These are phyloP conservation scores for Andrena camellia DNA, from an alignment of 2,888 invertebrate species.

Conservation along the genomic window DNA sequence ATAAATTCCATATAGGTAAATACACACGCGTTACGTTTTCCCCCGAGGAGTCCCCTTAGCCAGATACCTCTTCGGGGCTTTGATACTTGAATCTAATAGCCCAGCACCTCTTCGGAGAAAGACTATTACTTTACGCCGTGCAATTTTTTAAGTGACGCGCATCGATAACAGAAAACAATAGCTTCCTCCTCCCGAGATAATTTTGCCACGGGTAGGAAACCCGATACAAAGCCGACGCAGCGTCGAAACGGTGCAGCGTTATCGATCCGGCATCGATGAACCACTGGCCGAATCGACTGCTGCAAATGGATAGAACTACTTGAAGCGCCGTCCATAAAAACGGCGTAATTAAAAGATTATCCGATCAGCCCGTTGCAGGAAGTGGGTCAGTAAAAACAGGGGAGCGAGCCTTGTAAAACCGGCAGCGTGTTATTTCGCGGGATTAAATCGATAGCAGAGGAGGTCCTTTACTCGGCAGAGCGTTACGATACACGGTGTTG, in stretches of 20 bases:
- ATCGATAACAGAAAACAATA: neutral
- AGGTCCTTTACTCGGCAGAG: constrained; percentile 18
- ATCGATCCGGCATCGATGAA: constrained; percentile 3
- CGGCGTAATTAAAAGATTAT: constrained; percentile 24
- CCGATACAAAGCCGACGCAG: neutral
- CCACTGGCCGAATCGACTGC: neutral
- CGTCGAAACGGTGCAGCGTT: neutral
- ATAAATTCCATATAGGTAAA: constrained; percentile 1
- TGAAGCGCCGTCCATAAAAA: neutral
- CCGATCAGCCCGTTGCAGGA: neutral
- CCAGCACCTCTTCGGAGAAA: neutral
- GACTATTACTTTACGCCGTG: neutral
- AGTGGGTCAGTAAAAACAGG: constrained; percentile 4
- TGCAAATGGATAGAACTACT: neutral
- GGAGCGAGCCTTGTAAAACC: constrained; percentile 17
- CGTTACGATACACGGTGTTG: constrained; percentile 42
- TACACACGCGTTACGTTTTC: neutral
- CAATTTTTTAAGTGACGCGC: neutral
- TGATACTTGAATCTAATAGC: constrained; percentile 25
- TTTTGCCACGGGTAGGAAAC: neutral
- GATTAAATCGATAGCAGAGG: constrained; percentile 16
- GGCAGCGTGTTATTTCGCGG: constrained; percentile 28
- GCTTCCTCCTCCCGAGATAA: neutral
- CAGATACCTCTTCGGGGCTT: neutral
- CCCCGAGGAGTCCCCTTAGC: neutral